Conservation (phyloP, 1,140 invertebrate genomes). For the Pentalonia nigronervosa region DNA sequence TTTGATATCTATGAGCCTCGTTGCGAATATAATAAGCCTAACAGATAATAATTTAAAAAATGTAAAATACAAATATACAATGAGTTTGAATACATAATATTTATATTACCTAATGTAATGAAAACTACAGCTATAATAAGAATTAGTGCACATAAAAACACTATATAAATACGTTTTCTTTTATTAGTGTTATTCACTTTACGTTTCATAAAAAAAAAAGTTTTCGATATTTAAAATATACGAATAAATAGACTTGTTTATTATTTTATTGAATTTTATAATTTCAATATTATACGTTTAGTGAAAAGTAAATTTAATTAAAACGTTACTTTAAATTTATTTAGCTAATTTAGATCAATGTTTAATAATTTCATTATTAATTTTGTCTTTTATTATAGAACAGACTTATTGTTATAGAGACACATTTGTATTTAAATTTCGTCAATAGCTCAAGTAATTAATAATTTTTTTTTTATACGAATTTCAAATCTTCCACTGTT, state of each 20-base stretch:
- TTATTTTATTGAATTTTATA: background rate
- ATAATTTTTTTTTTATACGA: background rate
- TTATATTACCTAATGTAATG: background rate
- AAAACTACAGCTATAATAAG: background rate
- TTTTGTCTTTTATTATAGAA: too few relatives aligned
- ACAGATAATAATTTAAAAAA: background rate
- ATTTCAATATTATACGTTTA: too few relatives aligned
- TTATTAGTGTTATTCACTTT: background rate
- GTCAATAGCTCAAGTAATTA: background rate
- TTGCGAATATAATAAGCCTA: background rate
- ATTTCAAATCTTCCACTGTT: background rate
- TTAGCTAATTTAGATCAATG: background rate
- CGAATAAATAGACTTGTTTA: background rate
- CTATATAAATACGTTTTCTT: background rate
- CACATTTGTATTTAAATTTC: background rate
- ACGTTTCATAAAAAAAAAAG: background rate
- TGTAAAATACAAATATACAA: background rate
- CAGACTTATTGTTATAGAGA: too few relatives aligned
- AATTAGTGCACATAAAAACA: background rate
- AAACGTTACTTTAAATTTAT: background rate
- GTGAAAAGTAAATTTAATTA: too few relatives aligned
- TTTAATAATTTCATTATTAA: too few relatives aligned
- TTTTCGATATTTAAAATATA: background rate
- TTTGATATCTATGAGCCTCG: background rate
- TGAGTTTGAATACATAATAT: background rate